Percentiles rank a stretch among this genome's conserved stretches.
These are phyloP conservation scores for Rhynchonycteris naso DNA, from an alignment of 2,797 vertebrate species.

Conservation along the genomic window DNA sequence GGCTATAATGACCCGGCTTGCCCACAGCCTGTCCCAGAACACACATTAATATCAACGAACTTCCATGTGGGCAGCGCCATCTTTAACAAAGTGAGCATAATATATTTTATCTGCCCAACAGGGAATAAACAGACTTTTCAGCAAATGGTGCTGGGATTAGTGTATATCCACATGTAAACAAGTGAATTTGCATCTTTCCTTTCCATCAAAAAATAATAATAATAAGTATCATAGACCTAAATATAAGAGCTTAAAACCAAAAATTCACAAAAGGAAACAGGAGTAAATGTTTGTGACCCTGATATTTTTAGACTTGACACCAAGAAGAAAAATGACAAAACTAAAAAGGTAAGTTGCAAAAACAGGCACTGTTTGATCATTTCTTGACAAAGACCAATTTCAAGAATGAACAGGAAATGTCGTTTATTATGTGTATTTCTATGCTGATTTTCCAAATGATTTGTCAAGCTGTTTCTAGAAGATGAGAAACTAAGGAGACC, in stretches of 20 bases:
- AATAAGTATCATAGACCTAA: not conserved
- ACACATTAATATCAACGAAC: too few species aligned
- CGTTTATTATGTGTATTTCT: not conserved
- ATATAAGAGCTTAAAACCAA: constrained; percentile 20
- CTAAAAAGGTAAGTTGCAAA: not conserved
- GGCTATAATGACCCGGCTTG: too few species aligned
- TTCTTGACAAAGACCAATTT: not conserved
- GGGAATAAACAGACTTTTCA: not conserved
- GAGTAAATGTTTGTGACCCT: not conserved
- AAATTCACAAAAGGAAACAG: not conserved
- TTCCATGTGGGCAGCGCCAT: too few species aligned
- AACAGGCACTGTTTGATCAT: not conserved
- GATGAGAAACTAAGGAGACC: constrained; percentile 16
- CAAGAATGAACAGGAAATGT: not conserved
- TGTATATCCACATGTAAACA: not conserved
- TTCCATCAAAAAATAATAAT: not conserved
- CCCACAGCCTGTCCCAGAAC: too few species aligned
- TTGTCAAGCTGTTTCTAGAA: constrained; percentile 44
- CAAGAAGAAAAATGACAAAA: constrained; percentile 1
- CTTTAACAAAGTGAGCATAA: too few species aligned
- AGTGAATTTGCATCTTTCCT: not conserved
- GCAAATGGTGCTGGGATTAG: not conserved
- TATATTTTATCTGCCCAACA: too few species aligned
- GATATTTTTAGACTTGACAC: not conserved
- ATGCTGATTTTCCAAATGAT: not conserved